These are phyloP conservation scores for Myotis planiceps DNA, from an alignment of 2,797 vertebrate species.

Conservation along the genomic window DNA sequence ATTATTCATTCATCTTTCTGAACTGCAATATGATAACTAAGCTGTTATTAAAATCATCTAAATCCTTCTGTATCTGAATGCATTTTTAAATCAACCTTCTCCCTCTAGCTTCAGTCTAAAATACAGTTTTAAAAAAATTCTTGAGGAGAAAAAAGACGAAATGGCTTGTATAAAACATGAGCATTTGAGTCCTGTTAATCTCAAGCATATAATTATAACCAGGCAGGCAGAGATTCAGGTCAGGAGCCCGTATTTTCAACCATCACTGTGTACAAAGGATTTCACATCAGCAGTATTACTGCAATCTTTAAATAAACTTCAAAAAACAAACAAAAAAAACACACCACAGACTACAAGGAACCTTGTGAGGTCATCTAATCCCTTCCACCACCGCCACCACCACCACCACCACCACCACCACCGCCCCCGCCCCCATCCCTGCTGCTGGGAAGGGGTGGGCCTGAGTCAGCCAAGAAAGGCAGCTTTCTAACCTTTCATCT, in stretches of 20 bases:
- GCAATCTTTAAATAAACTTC: constrained; percentile 61
- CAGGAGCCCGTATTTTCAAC: constrained; percentile 13
- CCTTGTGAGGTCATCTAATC: constrained; percentile 53
- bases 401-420: no score
- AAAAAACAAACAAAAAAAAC: neutral
- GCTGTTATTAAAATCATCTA: constrained; percentile 68
- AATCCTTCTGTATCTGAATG: constrained; percentile 65
- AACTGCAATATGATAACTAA: constrained; percentile 57
- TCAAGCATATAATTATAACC: constrained; percentile 40
- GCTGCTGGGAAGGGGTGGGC: neutral
- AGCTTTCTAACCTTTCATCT: constrained; percentile 22
- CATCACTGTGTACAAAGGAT: constrained; percentile 58
- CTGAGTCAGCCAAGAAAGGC: neutral
- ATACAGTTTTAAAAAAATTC: neutral
- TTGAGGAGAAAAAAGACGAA: constrained; percentile 3
- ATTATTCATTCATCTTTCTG: constrained; percentile 70
- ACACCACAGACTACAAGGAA: constrained; percentile 16
- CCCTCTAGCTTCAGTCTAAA: constrained; percentile 53
- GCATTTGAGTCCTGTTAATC: constrained; percentile 44
- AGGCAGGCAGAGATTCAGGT: constrained; percentile 34
- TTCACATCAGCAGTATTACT: constrained; percentile 43
- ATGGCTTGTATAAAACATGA: constrained; percentile 34
- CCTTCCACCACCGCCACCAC: no score
- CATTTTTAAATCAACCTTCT: constrained; percentile 70
- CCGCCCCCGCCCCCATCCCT: no score